These are phyloP conservation scores for Laodelphax striatellus DNA, from an alignment of 1,140 invertebrate species.

Conservation along the genomic window DNA sequence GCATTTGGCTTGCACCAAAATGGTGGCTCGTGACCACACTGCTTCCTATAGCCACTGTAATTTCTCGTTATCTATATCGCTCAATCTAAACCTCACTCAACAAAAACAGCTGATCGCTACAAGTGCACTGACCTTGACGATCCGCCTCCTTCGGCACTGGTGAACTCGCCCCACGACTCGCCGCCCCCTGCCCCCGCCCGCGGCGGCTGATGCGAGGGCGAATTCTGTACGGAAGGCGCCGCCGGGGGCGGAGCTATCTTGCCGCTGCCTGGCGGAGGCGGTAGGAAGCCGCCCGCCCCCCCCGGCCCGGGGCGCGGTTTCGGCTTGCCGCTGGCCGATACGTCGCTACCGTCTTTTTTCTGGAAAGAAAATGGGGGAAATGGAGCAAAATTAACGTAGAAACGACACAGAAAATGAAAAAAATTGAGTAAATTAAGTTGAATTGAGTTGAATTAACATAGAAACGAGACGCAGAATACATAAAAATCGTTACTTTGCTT, in stretches of 20 bases:
- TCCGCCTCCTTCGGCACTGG: constrained; percentile 39
- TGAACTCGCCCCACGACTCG: constrained; percentile 63
- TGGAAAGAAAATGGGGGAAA: constrained; percentile 33
- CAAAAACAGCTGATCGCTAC: no score
- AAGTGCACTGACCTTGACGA: constrained; percentile 32
- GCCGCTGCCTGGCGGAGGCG: constrained; percentile 70
- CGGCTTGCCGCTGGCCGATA: constrained; percentile 45
- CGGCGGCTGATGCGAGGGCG: constrained; percentile 49
- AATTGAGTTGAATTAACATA: no score
- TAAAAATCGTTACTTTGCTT: no score
- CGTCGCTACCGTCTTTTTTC: constrained; percentile 81
- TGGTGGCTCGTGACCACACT: no score
- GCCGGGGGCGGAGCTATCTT: constrained; percentile 54
- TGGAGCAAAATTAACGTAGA: no score
- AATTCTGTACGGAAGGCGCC: constrained; percentile 45
- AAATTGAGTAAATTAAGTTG: no score
- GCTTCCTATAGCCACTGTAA: no score
- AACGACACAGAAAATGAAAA: neutral
- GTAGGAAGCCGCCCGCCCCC: constrained; percentile 50
- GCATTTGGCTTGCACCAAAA: no score
- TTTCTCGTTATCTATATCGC: no score
- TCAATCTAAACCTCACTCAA: no score
- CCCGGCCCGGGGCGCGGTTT: constrained; percentile 40
- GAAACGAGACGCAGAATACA: no score
- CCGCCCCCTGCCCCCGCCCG: constrained; percentile 18